A percentile compares a stretch with the other conserved stretches of the same genome.
Evolutionary conservation across 53 echinoderm and acorn worm genomes (phyloP).

Genomic region (Patiria pectinifera): DNA sequence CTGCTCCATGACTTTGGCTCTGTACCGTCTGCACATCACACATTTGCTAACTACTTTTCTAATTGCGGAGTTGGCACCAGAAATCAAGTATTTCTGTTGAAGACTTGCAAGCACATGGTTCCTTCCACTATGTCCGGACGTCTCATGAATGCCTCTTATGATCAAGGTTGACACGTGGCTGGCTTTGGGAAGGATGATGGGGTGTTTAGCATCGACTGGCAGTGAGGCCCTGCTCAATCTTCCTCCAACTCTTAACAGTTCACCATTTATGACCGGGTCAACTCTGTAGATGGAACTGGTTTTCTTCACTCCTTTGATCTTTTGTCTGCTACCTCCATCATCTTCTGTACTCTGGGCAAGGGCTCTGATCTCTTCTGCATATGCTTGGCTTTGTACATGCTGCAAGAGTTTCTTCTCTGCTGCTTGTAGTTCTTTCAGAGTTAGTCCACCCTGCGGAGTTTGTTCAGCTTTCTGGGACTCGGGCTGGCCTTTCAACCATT

Average conservation of each 20-base stretch:
- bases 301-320: not conserved
- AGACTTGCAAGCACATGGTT: slow-evolving; percentile 42
- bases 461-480: slow-evolving; percentile 4
- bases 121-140: slow-evolving; percentile 18
- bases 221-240: slow-evolving; percentile 19
- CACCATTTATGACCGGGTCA: not conserved
- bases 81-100: slow-evolving; percentile 32
- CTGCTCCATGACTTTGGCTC: slow-evolving; percentile 2
- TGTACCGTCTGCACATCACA: not conserved
- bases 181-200: slow-evolving; percentile 6
- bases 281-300: slow-evolving; percentile 33
- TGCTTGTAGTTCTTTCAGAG: slow-evolving; percentile 35
- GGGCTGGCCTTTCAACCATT: slow-evolving; percentile 9
- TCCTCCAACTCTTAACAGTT: slow-evolving; percentile 16
- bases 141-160: slow-evolving; percentile 10
- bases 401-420: slow-evolving; percentile 44
- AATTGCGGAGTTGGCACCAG: slow-evolving; percentile 34
- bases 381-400: slow-evolving; percentile 37
- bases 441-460: slow-evolving; percentile 1
- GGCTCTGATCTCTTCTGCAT: not conserved
- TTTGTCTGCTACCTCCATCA: not conserved
- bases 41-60: not conserved
- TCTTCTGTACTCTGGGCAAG: not conserved
- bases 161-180: slow-evolving; percentile 43
- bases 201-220: slow-evolving; percentile 18